phyloP scores from a whole-genome alignment of 2,113 vertebrate species.

The Motacilla tschutschensis region DNA sequence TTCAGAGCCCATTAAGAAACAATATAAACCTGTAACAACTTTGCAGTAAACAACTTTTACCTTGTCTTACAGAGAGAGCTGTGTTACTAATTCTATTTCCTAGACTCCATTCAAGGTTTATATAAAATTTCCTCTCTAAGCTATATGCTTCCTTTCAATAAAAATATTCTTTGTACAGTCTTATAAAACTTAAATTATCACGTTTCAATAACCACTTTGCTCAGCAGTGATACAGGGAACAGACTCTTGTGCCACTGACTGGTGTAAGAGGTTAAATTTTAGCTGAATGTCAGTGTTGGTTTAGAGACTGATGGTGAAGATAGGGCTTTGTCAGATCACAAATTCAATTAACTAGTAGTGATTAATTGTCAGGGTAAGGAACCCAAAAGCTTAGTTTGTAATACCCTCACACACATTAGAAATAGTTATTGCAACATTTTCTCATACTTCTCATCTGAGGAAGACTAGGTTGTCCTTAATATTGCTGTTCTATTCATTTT shows the following conservation, averaged over 20 bases:
- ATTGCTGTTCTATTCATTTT: not conserved
- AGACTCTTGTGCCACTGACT: not conserved
- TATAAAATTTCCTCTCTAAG: not conserved
- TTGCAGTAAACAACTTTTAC: not conserved
- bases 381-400: constrained; percentile 13
- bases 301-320: constrained; percentile 25
- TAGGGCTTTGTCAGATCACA: constrained; percentile 18
- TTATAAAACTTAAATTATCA: not conserved
- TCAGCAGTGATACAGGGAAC: not conserved
- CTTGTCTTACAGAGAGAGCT: not conserved
- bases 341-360: constrained; percentile 35
- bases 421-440: not conserved
- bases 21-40: not conserved
- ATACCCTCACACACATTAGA: not conserved
- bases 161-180: not conserved
- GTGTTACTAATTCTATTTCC: not conserved
- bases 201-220: not conserved
- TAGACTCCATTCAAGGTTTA: not conserved
- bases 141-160: not conserved
- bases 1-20: not conserved
- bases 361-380: constrained; percentile 37
- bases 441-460: not conserved
- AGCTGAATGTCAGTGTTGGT: not conserved
- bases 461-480: not conserved
- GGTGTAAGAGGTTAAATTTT: not conserved